Percentiles rank a stretch among this genome's conserved stretches.
These are phyloP conservation scores for Chrysolina oricalcia DNA, from an alignment of 2,888 invertebrate species.

Conservation along the genomic window DNA sequence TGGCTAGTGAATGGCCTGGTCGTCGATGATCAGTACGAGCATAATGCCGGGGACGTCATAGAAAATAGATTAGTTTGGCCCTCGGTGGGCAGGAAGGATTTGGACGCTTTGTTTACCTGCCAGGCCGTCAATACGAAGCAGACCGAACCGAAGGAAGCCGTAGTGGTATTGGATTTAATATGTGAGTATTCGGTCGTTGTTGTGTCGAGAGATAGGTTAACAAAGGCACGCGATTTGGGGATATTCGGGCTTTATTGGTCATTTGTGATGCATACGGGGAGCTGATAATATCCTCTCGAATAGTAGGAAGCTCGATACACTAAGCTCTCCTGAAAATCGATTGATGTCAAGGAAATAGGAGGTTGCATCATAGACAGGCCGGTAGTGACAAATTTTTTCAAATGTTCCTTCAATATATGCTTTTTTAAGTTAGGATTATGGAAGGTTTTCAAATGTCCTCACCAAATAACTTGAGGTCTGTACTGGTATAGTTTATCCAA, in stretches of 20 bases:
- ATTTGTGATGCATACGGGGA: neutral
- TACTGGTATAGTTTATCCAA: too few relatives aligned
- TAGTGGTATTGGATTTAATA: slow-evolving; percentile 85
- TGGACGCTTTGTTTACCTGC: slow-evolving; percentile 90
- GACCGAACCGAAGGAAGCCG: slow-evolving; percentile 85
- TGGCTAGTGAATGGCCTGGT: slow-evolving; percentile 88
- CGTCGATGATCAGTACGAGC: slow-evolving; percentile 88
- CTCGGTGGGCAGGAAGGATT: slow-evolving; percentile 83
- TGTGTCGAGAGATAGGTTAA: neutral
- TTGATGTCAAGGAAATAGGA: too few relatives aligned
- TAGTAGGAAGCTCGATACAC: too few relatives aligned
- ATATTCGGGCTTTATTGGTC: neutral
- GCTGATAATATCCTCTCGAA: too few relatives aligned
- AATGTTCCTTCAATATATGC: too few relatives aligned
- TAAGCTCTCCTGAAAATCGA: too few relatives aligned
- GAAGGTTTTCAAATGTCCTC: too few relatives aligned
- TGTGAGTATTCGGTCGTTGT: slow-evolving; percentile 77
- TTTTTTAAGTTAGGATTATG: too few relatives aligned
- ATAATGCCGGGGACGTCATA: slow-evolving; percentile 89
- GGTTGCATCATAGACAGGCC: too few relatives aligned
- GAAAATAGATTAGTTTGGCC: slow-evolving; percentile 87
- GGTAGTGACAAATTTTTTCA: too few relatives aligned
- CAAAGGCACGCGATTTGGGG: neutral
- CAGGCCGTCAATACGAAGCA: slow-evolving; percentile 90
- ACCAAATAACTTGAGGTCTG: too few relatives aligned